Base-by-base conservation (phyloP, 1,140 invertebrate genomes). In the Bombus waltoni region DNA sequence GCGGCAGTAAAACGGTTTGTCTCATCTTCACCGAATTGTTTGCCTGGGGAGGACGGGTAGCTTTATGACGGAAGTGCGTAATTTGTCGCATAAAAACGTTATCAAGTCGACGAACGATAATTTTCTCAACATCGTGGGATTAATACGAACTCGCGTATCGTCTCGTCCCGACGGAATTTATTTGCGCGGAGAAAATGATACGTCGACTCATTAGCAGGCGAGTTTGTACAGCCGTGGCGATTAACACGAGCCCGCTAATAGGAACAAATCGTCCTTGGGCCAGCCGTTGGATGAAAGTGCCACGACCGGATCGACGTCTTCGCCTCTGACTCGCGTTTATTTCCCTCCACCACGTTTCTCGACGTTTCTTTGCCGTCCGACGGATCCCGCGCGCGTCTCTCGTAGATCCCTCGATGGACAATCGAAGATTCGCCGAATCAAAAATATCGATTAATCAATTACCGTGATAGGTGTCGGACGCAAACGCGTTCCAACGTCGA, bases 261-360 rank as follows among this genome's bases (percentile, higher is more conserved):
- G 86, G 74, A 87, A 87, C 86, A 87, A 87, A 87, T 87, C 81
- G 85, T 86, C 85, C 81, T 81, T 83, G 85, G 81, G 65, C 72
- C 73, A 47, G 42, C 32, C 65, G 47, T 15, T 40, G 65, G 28
- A 77, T 44, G 81, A 68, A 86, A 86, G 73, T 78, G 47, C 73
- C n/a, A 28, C 18, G 57, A 75, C 70, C 53, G 35, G 38, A 28
- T 77, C 62, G 13, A 6, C 71, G 25, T 74, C n/a, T 70, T 59
- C 22, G 44, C n/a, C n/a, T 11, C 15, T 1, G 15, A 22, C 15
- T 47, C 42, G 18, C n/a, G 22, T 70, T 44, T 35, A 40, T 62
- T 62, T 35, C 18, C 66, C 38, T 47, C 53, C 28, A 25, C 4
- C 71, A 9, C 28, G 11, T 0, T 62, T 2, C 47, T 22, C 18